Conservation (phyloP, 2,797 vertebrate species). For the Pteropus rufus region DNA sequence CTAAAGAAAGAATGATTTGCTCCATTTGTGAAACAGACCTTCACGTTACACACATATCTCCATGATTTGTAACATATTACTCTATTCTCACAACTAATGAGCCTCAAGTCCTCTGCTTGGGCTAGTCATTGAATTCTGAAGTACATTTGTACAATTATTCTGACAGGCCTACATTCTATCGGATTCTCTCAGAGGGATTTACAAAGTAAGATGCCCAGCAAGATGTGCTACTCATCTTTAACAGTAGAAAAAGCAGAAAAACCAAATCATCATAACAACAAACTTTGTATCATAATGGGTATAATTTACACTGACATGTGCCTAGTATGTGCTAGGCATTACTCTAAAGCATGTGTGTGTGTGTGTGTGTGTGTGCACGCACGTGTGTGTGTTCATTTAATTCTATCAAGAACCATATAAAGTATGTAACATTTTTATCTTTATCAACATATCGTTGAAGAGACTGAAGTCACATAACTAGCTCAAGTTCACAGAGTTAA, state of each 20-base stretch:
- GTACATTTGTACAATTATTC: neutral
- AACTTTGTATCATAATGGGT: neutral
- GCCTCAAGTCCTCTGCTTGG: neutral
- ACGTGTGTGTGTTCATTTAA: neutral
- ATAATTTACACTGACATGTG: neutral
- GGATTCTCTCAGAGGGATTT: neutral
- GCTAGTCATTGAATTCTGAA: neutral
- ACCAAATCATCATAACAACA: fast-evolving
- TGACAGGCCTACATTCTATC: neutral
- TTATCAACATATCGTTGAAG: neutral
- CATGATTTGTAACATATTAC: neutral
- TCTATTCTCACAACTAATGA: neutral
- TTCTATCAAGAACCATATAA: neutral
- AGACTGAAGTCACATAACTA: neutral
- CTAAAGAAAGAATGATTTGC: neutral
- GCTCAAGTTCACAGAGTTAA: neutral
- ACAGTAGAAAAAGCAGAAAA: neutral
- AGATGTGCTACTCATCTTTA: neutral
- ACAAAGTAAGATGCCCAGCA: neutral
- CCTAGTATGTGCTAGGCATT: neutral
- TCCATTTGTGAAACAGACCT: neutral
- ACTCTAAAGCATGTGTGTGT: no score
- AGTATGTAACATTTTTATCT: neutral
- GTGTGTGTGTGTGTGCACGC: no score
- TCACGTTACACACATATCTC: neutral